Conservation (phyloP, 2,797 vertebrate genomes). For the Spheniscus humboldti region DNA sequence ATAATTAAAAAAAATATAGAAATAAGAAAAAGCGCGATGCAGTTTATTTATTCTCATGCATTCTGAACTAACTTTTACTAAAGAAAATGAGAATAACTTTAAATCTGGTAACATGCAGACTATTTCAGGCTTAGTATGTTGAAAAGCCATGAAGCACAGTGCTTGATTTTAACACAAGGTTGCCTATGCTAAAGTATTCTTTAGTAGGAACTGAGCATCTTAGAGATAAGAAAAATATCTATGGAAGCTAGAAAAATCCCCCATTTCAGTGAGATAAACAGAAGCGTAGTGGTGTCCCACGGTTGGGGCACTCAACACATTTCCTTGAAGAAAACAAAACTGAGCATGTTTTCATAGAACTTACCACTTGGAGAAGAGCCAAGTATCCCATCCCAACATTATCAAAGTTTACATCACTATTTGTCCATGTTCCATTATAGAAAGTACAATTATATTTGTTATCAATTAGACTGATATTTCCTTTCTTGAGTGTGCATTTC, state of each 20-base stretch:
- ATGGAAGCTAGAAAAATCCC: background rate
- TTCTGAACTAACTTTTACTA: background rate
- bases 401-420: slow-evolving; percentile 69
- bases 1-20: background rate
- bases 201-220: background rate
- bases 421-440: slow-evolving; percentile 3
- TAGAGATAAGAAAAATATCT: background rate
- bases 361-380: slow-evolving; percentile 77
- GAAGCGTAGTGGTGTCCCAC: background rate
- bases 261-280: background rate
- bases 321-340: background rate
- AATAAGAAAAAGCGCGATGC: no score
- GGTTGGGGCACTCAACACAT: background rate
- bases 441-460: fast-evolving
- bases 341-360: background rate
- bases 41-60: background rate
- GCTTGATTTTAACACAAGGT: background rate
- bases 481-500: slow-evolving; percentile 7
- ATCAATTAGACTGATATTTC: fast-evolving
- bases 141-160: background rate
- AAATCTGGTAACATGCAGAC: background rate
- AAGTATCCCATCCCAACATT: slow-evolving; percentile 73
- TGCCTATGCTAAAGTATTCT: background rate
- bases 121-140: background rate
- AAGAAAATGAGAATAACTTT: background rate